These are phyloP conservation scores for Malacosoma neustria DNA, from an alignment of 2,888 invertebrate species.

Conservation along the genomic window DNA sequence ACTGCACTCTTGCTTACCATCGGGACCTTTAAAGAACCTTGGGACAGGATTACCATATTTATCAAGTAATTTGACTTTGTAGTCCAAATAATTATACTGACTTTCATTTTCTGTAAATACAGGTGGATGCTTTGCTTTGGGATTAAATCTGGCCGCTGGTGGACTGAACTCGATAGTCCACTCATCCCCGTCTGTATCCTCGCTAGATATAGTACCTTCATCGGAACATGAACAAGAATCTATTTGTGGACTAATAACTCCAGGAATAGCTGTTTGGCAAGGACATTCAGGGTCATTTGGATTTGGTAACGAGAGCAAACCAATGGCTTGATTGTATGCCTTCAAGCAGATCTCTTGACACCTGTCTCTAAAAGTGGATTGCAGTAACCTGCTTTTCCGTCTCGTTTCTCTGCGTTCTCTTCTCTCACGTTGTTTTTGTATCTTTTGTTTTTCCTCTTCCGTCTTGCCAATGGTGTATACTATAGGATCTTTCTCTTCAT, in stretches of 20 bases:
- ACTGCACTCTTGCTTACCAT: slow-evolving; percentile 57
- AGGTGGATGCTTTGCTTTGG: slow-evolving; percentile 51
- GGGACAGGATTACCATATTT: slow-evolving; percentile 54
- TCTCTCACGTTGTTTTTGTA: slow-evolving; percentile 47
- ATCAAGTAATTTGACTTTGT: slow-evolving; percentile 55
- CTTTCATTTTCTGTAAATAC: slow-evolving; percentile 28
- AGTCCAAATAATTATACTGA: slow-evolving; percentile 59
- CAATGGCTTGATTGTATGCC: slow-evolving; percentile 64
- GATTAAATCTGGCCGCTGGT: slow-evolving; percentile 48
- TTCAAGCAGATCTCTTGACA: slow-evolving; percentile 67
- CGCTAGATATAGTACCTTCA: slow-evolving; percentile 39
- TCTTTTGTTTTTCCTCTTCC: slow-evolving; percentile 46
- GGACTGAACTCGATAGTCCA: slow-evolving; percentile 64
- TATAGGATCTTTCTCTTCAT: slow-evolving; percentile 56
- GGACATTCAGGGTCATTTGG: slow-evolving; percentile 57
- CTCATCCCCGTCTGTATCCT: slow-evolving; percentile 60
- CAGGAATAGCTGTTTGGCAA: slow-evolving; percentile 30
- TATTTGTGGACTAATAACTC: slow-evolving; percentile 29
- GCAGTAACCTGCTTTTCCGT: slow-evolving; percentile 50
- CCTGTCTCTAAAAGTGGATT: slow-evolving; percentile 57
- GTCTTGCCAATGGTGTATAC: slow-evolving; percentile 59
- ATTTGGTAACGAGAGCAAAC: slow-evolving; percentile 49
- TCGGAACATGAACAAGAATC: slow-evolving; percentile 66
- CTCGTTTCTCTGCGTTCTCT: slow-evolving; percentile 54
- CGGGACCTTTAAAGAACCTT: slow-evolving; percentile 56